A percentile compares a stretch with the other conserved stretches of the same genome.
Evolutionary conservation across 2,797 vertebrate species (phyloP).

Genomic region (Aldrovandia affinis): DNA sequence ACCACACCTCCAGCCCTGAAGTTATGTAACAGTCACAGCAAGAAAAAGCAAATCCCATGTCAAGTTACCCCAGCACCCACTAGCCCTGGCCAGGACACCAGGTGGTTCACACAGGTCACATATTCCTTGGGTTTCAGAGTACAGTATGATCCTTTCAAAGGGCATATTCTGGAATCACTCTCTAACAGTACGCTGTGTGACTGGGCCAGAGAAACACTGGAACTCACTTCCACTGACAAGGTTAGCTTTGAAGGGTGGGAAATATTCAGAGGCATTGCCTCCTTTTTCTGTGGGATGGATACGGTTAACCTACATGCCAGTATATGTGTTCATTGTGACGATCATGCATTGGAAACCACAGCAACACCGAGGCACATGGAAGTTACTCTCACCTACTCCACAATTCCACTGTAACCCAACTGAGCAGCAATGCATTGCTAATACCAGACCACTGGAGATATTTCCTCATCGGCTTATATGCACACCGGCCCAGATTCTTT

Average conservation of each 20-base stretch:
- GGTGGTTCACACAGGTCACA: background rate
- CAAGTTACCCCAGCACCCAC: background rate
- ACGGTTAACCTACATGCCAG: background rate
- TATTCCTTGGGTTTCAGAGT: background rate
- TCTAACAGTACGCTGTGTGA: background rate
- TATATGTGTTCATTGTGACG: background rate
- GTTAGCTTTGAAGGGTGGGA: background rate
- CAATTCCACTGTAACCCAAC: background rate
- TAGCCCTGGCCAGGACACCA: background rate
- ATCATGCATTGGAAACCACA: background rate
- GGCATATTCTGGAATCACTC: background rate
- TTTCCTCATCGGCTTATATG: background rate
- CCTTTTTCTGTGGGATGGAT: background rate
- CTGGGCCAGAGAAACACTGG: background rate
- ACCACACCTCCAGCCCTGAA: too few species aligned
- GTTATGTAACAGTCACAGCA: background rate
- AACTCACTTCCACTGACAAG: background rate
- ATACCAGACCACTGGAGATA: background rate
- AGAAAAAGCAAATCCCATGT: background rate
- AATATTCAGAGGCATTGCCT: background rate
- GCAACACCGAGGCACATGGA: background rate
- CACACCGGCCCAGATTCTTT: background rate
- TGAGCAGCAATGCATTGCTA: background rate
- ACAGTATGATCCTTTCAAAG: background rate
- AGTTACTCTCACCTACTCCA: too few species aligned